These are phyloP conservation scores for Tetraodon nigroviridis DNA, from an alignment of 2,113 vertebrate genomes.

Conservation along the genomic window DNA sequence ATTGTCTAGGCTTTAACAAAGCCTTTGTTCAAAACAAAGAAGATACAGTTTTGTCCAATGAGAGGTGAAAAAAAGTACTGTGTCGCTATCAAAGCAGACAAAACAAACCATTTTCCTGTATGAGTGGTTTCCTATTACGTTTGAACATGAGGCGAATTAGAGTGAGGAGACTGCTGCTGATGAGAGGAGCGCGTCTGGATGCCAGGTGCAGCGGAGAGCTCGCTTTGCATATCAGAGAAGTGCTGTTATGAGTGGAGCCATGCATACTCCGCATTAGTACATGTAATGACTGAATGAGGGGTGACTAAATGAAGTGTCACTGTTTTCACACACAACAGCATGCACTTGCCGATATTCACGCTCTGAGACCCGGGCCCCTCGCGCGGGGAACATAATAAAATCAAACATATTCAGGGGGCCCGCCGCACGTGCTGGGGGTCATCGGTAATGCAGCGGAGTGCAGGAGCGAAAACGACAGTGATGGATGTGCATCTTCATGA, in stretches of 20 bases:
- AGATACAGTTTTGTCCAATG: constrained; percentile 17
- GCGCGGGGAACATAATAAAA: constrained; percentile 9
- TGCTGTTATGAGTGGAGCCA: constrained; percentile 56
- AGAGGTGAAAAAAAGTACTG: constrained; percentile 22
- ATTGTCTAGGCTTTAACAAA: constrained; percentile 35
- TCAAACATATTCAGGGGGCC: constrained; percentile 14
- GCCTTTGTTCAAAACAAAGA: constrained; percentile 45
- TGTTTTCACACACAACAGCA: neutral
- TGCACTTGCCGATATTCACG: constrained; percentile 4
- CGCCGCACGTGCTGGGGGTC: constrained; percentile 47
- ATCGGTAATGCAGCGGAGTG: constrained; percentile 46
- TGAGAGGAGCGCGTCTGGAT: constrained; percentile 54
- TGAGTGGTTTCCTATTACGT: constrained; percentile 68
- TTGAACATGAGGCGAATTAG: constrained; percentile 62
- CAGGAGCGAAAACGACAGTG: constrained; percentile 27
- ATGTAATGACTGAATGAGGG: constrained; percentile 56
- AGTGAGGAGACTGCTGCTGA: constrained; percentile 51
- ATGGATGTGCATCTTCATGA: constrained; percentile 59
- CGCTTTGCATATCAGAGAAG: constrained; percentile 70
- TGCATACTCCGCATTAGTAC: constrained; percentile 50
- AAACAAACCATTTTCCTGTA: constrained; percentile 59
- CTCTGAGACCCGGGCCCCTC: neutral
- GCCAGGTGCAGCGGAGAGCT: constrained; percentile 65
- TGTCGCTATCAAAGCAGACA: constrained; percentile 57
- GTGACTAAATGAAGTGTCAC: constrained; percentile 57